Base-by-base conservation (phyloP, 2,113 vertebrate genomes). In the Thinocorus orbignyianus region DNA sequence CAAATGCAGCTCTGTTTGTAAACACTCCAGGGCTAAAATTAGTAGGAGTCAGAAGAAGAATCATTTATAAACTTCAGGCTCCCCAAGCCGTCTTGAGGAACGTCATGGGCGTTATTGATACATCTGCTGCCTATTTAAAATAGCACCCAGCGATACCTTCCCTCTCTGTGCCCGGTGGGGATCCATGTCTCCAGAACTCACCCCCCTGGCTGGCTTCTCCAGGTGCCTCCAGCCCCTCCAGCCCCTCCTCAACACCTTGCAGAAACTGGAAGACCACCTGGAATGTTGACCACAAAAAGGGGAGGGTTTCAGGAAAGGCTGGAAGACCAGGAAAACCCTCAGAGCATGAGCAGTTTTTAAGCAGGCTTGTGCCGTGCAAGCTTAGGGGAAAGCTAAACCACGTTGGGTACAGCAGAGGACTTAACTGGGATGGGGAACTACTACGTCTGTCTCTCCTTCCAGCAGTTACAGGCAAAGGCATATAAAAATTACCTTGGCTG, bases 1-100 rank as follows among this genome's bases (percentile, higher is more conserved):
- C 41, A 41, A 87, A 61, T 42, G 73, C 72, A 81, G 81, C 91
- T 92, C 94, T 98, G 97, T 98, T 97, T 97, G 96, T 97, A 98
- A 98, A 98, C 95, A 98, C 86, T 92, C 69, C 72, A 54, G 78
- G 94, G 82, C 89, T 93, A 92, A 94, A 93, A 95, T 96, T 97
- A 97, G 93, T 87, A 78, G 46, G 69, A 93, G 78, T 73, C 81
- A 81, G 88, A 37, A 87, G 86, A 90, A 74, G 88, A 88, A 41
- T 68, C 84, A 9, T 94, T 95, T 96, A 70, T 69, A 88, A 92
- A 96, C n/a, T 35, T 91, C 93, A 97, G 82, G 90, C 91, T 95
- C 92, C 94, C 77, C 8, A 44, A 96, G 90, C 92, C 42, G 18
- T 92, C 84, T 85, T 86, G 90, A 97, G 90, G 96, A 97, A 89